Percentiles rank a stretch among this genome's conserved stretches.
Evolutionary conservation across 2,888 invertebrate species (phyloP).

Genomic region (Formica aserva): DNA sequence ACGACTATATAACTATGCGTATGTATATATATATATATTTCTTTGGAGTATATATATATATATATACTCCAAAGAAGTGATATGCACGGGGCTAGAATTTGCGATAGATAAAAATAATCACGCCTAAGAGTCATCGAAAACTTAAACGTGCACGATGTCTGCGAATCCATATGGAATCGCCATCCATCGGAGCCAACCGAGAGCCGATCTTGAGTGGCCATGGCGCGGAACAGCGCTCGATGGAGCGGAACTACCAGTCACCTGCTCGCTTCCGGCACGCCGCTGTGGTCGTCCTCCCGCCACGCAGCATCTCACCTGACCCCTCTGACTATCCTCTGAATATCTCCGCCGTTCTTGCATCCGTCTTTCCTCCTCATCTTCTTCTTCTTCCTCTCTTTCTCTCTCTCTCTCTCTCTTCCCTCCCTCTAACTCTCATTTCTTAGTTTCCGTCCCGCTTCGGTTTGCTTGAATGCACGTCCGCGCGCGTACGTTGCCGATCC

Average conservation of each 20-base stretch:
- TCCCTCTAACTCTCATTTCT: slow-evolving; percentile 49
- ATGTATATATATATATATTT: background rate
- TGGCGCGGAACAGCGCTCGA: slow-evolving; percentile 85
- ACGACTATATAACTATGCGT: background rate
- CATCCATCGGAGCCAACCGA: slow-evolving; percentile 70
- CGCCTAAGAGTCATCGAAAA: slow-evolving; percentile 57
- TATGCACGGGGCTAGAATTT: slow-evolving; percentile 1
- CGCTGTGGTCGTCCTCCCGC: slow-evolving; percentile 71
- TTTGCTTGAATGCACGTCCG: slow-evolving; percentile 29
- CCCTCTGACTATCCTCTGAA: slow-evolving; percentile 64
- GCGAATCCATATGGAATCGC: slow-evolving; percentile 77
- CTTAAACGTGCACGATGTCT: slow-evolving; percentile 63
- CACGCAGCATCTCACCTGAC: slow-evolving; percentile 59
- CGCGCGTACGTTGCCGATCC: slow-evolving; percentile 22
- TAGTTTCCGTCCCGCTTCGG: slow-evolving; percentile 56
- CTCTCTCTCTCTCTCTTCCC: background rate
- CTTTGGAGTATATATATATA: too few species aligned
- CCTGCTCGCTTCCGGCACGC: slow-evolving; percentile 85
- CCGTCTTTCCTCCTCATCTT: slow-evolving; percentile 27
- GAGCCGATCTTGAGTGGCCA: slow-evolving; percentile 83
- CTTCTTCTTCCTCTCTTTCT: slow-evolving; percentile 27
- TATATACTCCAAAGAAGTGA: background rate
- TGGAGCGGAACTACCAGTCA: slow-evolving; percentile 86
- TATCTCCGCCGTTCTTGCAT: slow-evolving; percentile 68
- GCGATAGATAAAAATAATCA: slow-evolving; percentile 7